Percentiles rank a stretch among this genome's conserved stretches.
Conservation (phyloP, 2,113 vertebrate genomes). For the Pavo muticus region DNA sequence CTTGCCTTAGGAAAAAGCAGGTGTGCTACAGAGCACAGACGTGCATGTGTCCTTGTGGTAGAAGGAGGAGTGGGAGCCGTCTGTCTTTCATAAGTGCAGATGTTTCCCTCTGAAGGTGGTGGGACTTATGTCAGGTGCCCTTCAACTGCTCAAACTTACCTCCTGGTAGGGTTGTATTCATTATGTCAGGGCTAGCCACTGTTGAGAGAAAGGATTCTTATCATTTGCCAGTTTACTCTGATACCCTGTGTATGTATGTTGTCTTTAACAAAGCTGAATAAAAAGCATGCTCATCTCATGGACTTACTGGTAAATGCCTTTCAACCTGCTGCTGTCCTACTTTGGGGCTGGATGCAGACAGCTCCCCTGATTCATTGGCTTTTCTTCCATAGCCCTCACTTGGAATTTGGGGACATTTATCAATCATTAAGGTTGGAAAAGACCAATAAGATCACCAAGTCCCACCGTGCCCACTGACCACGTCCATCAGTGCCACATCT, state of each 20-base stretch:
- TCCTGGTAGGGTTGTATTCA: background rate
- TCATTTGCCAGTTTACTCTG: background rate
- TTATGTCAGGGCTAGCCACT: background rate
- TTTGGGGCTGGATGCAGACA: background rate
- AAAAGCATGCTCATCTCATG: background rate
- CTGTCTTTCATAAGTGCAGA: background rate
- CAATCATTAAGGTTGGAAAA: no score
- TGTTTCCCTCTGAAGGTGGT: background rate
- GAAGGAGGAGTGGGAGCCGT: background rate
- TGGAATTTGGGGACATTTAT: background rate
- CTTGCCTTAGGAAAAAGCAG: background rate
- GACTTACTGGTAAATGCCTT: background rate
- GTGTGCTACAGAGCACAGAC: background rate
- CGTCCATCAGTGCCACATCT: no score
- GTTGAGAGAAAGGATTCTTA: background rate
- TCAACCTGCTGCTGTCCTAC: background rate
- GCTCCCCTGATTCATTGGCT: background rate
- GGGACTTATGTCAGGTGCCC: background rate
- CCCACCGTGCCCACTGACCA: no score
- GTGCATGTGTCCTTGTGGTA: fast-evolving
- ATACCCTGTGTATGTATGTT: background rate
- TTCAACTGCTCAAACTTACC: background rate
- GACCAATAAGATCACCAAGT: no score
- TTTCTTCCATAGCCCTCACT: background rate
- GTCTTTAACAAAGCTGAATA: background rate